Evolutionary conservation across 2,888 invertebrate species (phyloP).

Genomic region (Chesias legatella): DNA sequence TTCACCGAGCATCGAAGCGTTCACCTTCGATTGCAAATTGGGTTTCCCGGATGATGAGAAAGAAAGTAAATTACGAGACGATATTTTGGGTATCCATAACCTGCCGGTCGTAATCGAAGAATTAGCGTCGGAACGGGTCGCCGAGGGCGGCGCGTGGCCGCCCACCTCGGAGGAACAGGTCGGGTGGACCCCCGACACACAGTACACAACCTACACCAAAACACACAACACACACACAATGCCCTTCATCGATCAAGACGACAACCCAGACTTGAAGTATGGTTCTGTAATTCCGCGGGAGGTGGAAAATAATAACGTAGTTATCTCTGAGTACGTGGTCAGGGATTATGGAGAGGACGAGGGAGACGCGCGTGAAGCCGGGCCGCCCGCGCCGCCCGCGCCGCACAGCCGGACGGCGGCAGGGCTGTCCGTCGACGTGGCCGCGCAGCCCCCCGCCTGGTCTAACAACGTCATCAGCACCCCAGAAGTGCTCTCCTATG

Average conservation of each 20-base stretch:
- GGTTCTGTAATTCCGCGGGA: slow-evolving; percentile 62
- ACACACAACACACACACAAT: slow-evolving; percentile 45
- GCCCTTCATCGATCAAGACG: slow-evolving; percentile 68
- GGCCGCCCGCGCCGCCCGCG: slow-evolving; percentile 32
- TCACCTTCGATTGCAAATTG: slow-evolving; percentile 43
- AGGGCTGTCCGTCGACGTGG: slow-evolving; percentile 56
- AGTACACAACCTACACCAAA: slow-evolving; percentile 47
- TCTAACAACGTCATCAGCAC: slow-evolving; percentile 60
- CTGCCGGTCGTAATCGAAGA: slow-evolving; percentile 66
- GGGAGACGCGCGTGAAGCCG: slow-evolving; percentile 28
- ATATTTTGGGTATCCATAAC: slow-evolving; percentile 59
- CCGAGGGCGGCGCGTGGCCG: slow-evolving; percentile 48
- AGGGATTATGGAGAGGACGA: slow-evolving; percentile 36
- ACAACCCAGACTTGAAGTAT: slow-evolving; percentile 60
- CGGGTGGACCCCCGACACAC: slow-evolving; percentile 46
- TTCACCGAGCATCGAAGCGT: slow-evolving; percentile 52
- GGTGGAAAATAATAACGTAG: slow-evolving; percentile 57
- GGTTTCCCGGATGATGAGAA: slow-evolving; percentile 33
- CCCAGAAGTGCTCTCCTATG: slow-evolving; percentile 67
- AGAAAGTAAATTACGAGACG: slow-evolving; percentile 49
- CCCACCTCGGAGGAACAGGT: slow-evolving; percentile 38
- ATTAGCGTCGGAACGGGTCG: slow-evolving; percentile 48
- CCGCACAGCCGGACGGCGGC: no score
- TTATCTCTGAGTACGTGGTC: slow-evolving; percentile 55
- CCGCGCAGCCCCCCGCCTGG: slow-evolving; percentile 44